Evolutionary conservation across 1,140 invertebrate genomes (phyloP), one percentile per base, ranked within the genome.

Genomic region (Caenorhabditis inopinata): DNA sequence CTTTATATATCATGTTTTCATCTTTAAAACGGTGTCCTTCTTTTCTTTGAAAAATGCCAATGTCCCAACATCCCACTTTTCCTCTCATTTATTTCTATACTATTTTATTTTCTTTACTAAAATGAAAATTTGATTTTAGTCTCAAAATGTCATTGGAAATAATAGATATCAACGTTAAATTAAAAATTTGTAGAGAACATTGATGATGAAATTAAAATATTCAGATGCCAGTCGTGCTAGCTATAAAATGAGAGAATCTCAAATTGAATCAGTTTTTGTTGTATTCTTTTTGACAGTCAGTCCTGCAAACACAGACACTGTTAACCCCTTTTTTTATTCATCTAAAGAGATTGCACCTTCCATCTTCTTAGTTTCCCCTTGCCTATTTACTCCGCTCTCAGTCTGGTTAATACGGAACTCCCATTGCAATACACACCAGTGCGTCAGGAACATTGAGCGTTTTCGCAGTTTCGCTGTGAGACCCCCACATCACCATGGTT

Each of bases 391-490:
- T 68, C 25, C 58, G 12, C 58, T 5, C 58, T 38, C 16, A 58
- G 49, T 32, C 58, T 68, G 58, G 58, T 29, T 68, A 68, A 68
- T 68, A 68, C 58, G 58, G 58, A 68, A 68, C 58, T 68, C 58
- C 32, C 58, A 68, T 68, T 68, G 58, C 58, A 68, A 68, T 68
- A 68, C 58, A 68, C 58, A 68, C 58, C 58, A 68, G 58, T 68
- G 58, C 32, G 58, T 68, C 58, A 68, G 58, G 58, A 68, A 68
- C 58, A 68, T 38, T 58, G 6, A 12, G 53, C 53, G 53, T 58
- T 68, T 68, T 42, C 27, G 51, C 27, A 58, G 51, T 58, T 68
- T 38, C 32, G 58, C 38, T 38, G 58, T 23, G 58, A 68, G 58
- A 68, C 58, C 58, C 16, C 27, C 32, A 21, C 32, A 38, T 42